Evolutionary conservation across 2,113 vertebrate genomes (phyloP), one percentile per base, ranked within the genome.

Genomic region (Hippocampus comes): DNA sequence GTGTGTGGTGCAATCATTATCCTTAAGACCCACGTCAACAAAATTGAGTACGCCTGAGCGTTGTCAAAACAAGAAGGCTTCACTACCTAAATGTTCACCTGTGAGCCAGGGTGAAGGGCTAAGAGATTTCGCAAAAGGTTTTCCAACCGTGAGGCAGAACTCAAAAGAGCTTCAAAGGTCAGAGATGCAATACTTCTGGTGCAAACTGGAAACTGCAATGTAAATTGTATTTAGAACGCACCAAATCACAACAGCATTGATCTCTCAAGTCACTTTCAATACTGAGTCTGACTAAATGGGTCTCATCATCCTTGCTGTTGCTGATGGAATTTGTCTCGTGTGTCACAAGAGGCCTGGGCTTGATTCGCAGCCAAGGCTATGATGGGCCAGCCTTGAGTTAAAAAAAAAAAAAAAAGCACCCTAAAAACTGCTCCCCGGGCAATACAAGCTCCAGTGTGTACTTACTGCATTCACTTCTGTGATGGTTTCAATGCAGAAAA

Each of bases 11-110:
- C 64, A 48, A 57, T 25, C n/a, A 70, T 38, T 42, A 51, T 60
- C 42, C 41, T 69, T 77, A 66, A 3, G 76, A n/a, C 69, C 21
- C 55, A 67, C 78, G 67, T 84, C 73, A 79, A 76, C 76, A 76
- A 65, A 74, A 38, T 6, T 38, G 34, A 38, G 34, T 6, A 38
- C 34, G 34, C 43, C 2, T 23, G 27, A 49, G 18, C 0, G 43
- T 25, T 18, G 43, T 17, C 27, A 27, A 65, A 48, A 66, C 63
- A 25, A 48, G n/a, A 9, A 25, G 23, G n/a, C 18, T 7, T 25
- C 43, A 17, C 64, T 18, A 27, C 1, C 64, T 9, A 17, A 49
- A 66, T 27, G 64, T 48, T 65, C 63, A 25, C 21, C 63, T 65
- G 43, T 65, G 11, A 43, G n/a, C 11, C 76, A 67, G 74, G 68